A percentile compares a stretch with the other conserved stretches of the same genome.
Conservation (phyloP, 1,140 invertebrate genomes). For the Aphelinus certus region DNA sequence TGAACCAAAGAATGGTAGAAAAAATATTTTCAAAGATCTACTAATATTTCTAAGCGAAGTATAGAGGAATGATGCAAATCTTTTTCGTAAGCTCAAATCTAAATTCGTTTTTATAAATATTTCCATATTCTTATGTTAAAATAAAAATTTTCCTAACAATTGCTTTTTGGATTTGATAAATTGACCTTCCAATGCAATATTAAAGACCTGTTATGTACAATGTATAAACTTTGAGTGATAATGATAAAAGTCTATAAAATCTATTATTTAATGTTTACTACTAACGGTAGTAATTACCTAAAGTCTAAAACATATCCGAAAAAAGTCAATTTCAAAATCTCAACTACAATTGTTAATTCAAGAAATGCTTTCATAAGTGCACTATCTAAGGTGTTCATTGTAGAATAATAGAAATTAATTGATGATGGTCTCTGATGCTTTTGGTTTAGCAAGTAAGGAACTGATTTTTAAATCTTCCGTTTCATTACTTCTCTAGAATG, state of each 20-base stretch:
- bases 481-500: constrained; percentile 1
- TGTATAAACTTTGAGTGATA: too few species aligned
- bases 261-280: too few species aligned
- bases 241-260: too few species aligned
- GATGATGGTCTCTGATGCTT: not conserved
- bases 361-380: not conserved
- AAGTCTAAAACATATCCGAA: too few species aligned
- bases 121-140: too few species aligned
- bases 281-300: too few species aligned
- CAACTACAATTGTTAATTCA: too few species aligned
- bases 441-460: constrained; percentile 17
- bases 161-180: too few species aligned
- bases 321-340: too few species aligned
- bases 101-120: not conserved
- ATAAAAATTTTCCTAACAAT: too few species aligned
- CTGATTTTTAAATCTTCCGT: constrained; percentile 12
- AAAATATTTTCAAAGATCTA: constrained; percentile 27
- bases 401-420: constrained; percentile 17
- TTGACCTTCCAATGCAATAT: too few species aligned
- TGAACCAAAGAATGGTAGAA: constrained; percentile 8
- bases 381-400: constrained; percentile 1
- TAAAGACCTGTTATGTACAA: too few species aligned
- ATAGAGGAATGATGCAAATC: not conserved
- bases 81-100: constrained; percentile 7
- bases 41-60: not conserved